A percentile compares a stretch with the other conserved stretches of the same genome.
Conservation (phyloP, 2,888 invertebrate genomes). For the Lordiphosa andalusiaca region DNA sequence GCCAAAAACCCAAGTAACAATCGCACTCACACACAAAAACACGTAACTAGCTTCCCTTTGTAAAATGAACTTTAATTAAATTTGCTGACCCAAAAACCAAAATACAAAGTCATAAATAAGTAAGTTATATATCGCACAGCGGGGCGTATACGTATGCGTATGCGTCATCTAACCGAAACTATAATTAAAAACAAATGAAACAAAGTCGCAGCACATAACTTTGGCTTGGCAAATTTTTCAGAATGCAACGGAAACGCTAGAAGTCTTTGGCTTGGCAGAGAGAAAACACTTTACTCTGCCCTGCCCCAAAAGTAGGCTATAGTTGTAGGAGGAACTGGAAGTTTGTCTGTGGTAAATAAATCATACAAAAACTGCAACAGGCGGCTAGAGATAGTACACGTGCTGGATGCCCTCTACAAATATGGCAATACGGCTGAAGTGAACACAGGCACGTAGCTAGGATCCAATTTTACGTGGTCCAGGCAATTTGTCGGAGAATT, state of each 20-base stretch:
- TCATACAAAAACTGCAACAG: conserved; percentile 2
- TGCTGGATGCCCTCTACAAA: background rate
- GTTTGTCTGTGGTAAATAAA: conserved; percentile 3
- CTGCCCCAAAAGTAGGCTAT: conserved; percentile 14
- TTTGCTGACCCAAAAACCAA: conserved; percentile 28
- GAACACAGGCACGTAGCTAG: too few species aligned
- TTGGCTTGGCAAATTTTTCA: conserved; percentile 8
- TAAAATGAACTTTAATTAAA: conserved; percentile 47
- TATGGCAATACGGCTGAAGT: background rate
- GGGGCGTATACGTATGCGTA: conserved; percentile 21
- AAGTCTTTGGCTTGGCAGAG: background rate
- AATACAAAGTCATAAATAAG: conserved; percentile 44
- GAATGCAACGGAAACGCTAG: background rate
- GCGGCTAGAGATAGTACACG: background rate
- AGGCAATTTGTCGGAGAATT: too few species aligned
- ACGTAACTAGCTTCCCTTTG: background rate
- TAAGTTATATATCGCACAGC: conserved; percentile 15
- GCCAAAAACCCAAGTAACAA: background rate
- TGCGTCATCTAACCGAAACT: conserved; percentile 18
- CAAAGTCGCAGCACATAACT: conserved; percentile 4
- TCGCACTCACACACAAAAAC: conserved; percentile 3
- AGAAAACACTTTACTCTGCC: conserved; percentile 2
- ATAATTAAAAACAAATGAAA: conserved; percentile 41
- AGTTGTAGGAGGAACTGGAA: background rate
- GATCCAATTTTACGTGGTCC: too few species aligned